phyloP scores from a whole-genome alignment of 2,113 vertebrate genomes.

The Petrocephalus microphthalmus region DNA sequence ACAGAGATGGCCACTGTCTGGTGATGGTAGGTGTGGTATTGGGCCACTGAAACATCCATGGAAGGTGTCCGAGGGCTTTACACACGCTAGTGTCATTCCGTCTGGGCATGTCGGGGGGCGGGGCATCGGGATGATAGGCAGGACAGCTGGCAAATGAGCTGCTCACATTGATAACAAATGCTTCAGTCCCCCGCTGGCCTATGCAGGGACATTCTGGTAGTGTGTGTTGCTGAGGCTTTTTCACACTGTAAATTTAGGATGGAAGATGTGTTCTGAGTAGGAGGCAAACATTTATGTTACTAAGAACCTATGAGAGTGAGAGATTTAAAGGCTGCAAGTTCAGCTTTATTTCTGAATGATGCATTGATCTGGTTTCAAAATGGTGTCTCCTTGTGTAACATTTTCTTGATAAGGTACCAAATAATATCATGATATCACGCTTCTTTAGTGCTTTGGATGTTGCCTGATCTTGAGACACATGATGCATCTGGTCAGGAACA shows the following conservation, averaged over 20 bases:
- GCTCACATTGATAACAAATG: not conserved
- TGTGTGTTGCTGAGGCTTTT: not conserved
- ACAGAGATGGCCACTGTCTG: conserved; percentile 7
- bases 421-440: no score
- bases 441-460: no score
- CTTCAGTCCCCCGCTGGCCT: not conserved
- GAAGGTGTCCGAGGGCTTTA: not conserved
- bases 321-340: not conserved
- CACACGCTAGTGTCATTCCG: not conserved
- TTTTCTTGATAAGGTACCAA: no score
- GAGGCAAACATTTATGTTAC: no score
- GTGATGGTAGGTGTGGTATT: not conserved
- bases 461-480: no score
- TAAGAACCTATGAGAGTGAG: not conserved
- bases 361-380: not conserved
- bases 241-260: not conserved
- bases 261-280: no score
- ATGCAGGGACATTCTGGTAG: not conserved
- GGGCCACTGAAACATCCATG: not conserved
- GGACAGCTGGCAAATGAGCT: not conserved
- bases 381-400: not conserved
- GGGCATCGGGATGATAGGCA: not conserved
- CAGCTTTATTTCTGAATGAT: not conserved
- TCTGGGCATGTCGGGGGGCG: not conserved
- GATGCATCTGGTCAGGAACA: no score